A percentile compares a stretch with the other conserved stretches of the same genome.
phyloP scores from a whole-genome alignment of 2,888 invertebrate genomes.

The Tinea semifulvella region DNA sequence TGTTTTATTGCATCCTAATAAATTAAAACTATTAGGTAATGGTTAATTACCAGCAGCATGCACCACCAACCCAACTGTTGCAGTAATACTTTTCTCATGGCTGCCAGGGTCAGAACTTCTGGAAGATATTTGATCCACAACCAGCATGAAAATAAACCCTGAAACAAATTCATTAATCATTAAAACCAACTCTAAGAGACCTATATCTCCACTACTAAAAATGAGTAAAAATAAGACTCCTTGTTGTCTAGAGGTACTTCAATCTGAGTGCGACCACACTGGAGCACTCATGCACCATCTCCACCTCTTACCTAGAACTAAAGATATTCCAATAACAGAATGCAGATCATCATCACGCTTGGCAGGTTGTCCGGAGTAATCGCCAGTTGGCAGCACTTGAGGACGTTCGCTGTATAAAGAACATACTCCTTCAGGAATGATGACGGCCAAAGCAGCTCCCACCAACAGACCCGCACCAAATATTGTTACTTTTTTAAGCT shows the following conservation, averaged over 20 bases:
- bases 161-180: conserved; percentile 16
- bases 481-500: conserved; percentile 91
- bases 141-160: conserved; percentile 96
- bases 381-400: conserved; percentile 39
- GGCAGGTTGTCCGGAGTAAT: conserved; percentile 42
- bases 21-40: no score
- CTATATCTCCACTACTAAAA: no score
- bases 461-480: conserved; percentile 97
- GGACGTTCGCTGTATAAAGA: conserved; percentile 69
- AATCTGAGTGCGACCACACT: no score
- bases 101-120: conserved; percentile 66
- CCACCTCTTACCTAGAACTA: conserved; percentile 77
- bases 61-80: conserved; percentile 96
- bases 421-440: conserved; percentile 98
- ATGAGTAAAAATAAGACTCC: no score
- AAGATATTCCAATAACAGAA: conserved; percentile 87
- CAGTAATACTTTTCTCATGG: conserved; percentile 84
- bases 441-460: conserved; percentile 96
- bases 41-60: conserved; percentile 90
- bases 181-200: no score
- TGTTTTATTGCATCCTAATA: no score
- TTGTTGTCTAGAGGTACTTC: no score
- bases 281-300: no score
- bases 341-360: conserved; percentile 69
- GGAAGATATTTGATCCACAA: conserved; percentile 86